Percentiles rank a stretch among this genome's conserved stretches.
These are phyloP conservation scores for Amblyjoppa fuscipennis DNA, from an alignment of 2,888 invertebrate genomes.

Conservation along the genomic window DNA sequence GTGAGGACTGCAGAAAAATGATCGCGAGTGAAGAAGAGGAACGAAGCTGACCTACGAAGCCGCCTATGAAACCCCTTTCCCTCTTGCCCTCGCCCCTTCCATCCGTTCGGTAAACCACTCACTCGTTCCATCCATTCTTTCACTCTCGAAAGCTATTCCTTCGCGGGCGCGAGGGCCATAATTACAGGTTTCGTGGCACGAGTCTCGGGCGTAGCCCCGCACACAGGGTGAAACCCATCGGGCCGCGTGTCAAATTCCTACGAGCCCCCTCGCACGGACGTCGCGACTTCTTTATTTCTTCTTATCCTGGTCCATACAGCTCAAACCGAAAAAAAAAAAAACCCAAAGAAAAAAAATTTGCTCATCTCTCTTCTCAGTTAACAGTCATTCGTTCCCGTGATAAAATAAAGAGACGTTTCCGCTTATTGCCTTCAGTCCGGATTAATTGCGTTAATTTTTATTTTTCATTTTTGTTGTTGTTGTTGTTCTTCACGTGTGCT, in stretches of 20 bases:
- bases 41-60: conserved; percentile 38
- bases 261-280: conserved; percentile 32
- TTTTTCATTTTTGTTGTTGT: neutral
- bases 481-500: too few species aligned
- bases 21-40: neutral
- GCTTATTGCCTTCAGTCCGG: conserved; percentile 20
- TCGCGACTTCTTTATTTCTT: conserved; percentile 15
- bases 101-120: neutral
- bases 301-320: neutral
- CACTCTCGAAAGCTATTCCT: conserved; percentile 72
- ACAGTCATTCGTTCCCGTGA: conserved; percentile 33
- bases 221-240: conserved; percentile 57
- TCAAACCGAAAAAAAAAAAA: conserved; percentile 9
- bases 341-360: neutral
- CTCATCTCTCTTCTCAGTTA: conserved; percentile 13
- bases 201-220: conserved; percentile 60
- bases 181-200: conserved; percentile 76
- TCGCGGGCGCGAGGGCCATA: conserved; percentile 70
- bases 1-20: neutral
- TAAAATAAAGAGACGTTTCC: conserved; percentile 18
- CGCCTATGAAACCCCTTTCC: neutral
- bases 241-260: conserved; percentile 62
- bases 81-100: neutral
- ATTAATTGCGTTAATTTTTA: conserved; percentile 7
- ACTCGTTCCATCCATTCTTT: conserved; percentile 5